Evolutionary conservation across 2,113 vertebrate species (phyloP), one percentile per base, ranked within the genome.

Genomic region (Myrmecophaga tridactyla): DNA sequence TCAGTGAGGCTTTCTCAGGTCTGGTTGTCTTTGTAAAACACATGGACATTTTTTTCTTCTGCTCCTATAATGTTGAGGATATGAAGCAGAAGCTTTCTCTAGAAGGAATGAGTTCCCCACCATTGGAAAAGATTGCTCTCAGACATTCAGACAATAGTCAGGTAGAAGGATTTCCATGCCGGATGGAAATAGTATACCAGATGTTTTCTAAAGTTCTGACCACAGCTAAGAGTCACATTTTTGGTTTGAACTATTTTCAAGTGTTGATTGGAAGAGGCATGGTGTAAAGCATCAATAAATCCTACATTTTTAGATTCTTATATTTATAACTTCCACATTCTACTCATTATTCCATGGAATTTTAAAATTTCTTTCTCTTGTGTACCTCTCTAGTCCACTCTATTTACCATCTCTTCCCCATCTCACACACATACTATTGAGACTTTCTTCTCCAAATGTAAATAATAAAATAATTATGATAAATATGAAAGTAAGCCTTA

Each of bases 361-460:
- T 87, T 62, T 27, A 31, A 56, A 62, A 41, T 72, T 18, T 60
- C 87, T 95, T 88, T 6, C 12, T 53, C 80, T 96, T 93, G 46
- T 46, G 2, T 67, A 41, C 25, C n/a, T 93, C 8, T 3, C 17
- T 60, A 23, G 14, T 76, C 34, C 76, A 14, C 4, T 21, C 5
- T 7, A 23, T 21, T 3, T 13, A 27, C 36, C 3, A 9, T 34
- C 8, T 11, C 1, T 3, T 34, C 14, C 17, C n/a, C 18, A 48
- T 48, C 43, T 76, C 41, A 48, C 21, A 62, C 36, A 13, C 34
- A 46, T 76, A 36, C 11, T 51, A 6, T 60, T 36, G 36, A 85
- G 46, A 85, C 86, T 69, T 43, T n/a, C 11, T 77, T 39, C 9
- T 84, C 21, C 78, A 0, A 1, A 56, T 82, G 14, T 73, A 39